Percentiles rank a stretch among this genome's conserved stretches.
These are phyloP conservation scores for Bembecia ichneumoniformis DNA, from an alignment of 2,888 invertebrate species.

Conservation along the genomic window DNA sequence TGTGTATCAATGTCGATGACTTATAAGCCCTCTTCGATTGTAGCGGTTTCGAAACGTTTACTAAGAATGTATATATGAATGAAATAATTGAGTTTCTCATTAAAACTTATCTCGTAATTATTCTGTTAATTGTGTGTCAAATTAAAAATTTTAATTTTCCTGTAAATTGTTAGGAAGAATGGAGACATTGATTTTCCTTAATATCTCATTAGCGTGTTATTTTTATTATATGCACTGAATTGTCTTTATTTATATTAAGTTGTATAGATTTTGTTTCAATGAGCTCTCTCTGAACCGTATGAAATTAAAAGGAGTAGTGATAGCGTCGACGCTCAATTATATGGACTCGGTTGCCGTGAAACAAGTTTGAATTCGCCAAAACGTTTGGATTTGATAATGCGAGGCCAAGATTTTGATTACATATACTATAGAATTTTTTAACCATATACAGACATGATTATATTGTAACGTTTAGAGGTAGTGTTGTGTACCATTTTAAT, in stretches of 20 bases:
- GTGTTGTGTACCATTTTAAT: constrained; percentile 51
- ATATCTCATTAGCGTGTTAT: constrained; percentile 50
- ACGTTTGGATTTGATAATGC: constrained; percentile 26
- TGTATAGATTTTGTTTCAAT: constrained; percentile 58
- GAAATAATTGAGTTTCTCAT: constrained; percentile 34
- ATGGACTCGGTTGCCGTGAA: not conserved
- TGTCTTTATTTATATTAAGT: constrained; percentile 52
- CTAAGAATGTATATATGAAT: constrained; percentile 47
- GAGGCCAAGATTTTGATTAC: constrained; percentile 64
- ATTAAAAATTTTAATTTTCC: constrained; percentile 40
- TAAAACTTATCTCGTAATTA: constrained; percentile 20
- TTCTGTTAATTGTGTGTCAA: constrained; percentile 32
- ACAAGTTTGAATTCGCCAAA: constrained; percentile 12
- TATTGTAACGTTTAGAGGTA: constrained; percentile 49
- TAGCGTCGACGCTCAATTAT: not conserved
- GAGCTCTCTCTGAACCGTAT: constrained; percentile 43
- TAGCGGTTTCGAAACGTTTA: constrained; percentile 14
- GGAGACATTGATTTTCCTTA: constrained; percentile 38
- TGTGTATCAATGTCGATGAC: constrained; percentile 4
- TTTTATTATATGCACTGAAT: constrained; percentile 29
- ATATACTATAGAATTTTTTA: constrained; percentile 62
- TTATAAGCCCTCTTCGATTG: constrained; percentile 14
- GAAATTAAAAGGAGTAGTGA: not conserved
- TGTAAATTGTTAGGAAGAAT: constrained; percentile 59
- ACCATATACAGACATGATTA: constrained; percentile 61